phyloP scores from a whole-genome alignment of 2,888 invertebrate genomes.

The Parnassius orleans region DNA sequence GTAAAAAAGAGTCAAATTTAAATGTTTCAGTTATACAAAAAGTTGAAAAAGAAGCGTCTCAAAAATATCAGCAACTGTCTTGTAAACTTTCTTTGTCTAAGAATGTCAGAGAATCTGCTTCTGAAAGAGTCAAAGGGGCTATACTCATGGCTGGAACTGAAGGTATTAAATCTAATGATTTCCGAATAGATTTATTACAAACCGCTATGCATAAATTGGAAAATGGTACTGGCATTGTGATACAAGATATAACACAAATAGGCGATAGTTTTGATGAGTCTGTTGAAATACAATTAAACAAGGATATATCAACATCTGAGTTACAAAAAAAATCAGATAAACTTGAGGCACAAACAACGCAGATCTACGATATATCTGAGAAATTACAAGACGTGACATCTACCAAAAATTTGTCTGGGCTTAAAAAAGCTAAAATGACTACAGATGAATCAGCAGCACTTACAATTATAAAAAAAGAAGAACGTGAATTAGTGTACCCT shows the following conservation, averaged over 20 bases:
- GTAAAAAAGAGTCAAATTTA: background rate
- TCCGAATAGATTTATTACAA: background rate
- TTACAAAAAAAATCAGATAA: background rate
- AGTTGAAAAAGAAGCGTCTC: background rate
- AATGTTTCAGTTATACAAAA: slow-evolving; percentile 11
- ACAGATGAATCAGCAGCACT: slow-evolving; percentile 11
- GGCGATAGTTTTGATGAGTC: background rate
- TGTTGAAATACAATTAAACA: background rate
- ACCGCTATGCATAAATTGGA: background rate
- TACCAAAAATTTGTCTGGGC: background rate
- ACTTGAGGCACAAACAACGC: background rate
- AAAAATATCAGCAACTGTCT: slow-evolving; percentile 2
- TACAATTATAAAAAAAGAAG: slow-evolving; percentile 11
- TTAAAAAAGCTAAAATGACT: background rate
- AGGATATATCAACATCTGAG: background rate
- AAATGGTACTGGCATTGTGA: slow-evolving; percentile 7
- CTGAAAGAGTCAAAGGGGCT: background rate
- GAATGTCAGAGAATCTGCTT: background rate
- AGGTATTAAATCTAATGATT: background rate
- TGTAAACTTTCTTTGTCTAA: slow-evolving; percentile 4
- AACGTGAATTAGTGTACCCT: background rate
- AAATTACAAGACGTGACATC: background rate
- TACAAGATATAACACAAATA: slow-evolving; percentile 14
- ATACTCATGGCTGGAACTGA: background rate
- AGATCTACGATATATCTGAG: slow-evolving; percentile 9